phyloP scores from a whole-genome alignment of 2,113 vertebrate species.

The Burhinus bistriatus region DNA sequence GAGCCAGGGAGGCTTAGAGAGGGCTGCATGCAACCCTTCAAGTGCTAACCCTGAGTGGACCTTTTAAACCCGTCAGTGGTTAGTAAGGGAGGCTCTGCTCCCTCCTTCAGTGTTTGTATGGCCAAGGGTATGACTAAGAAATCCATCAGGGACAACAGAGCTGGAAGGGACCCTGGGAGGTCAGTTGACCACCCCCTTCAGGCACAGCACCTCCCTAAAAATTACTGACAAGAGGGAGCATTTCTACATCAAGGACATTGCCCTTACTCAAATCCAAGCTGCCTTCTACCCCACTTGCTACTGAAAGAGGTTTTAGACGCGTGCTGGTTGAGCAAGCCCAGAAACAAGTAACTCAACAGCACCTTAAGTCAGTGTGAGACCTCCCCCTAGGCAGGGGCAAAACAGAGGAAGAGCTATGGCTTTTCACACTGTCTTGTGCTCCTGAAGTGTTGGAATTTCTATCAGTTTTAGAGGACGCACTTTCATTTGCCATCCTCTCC shows the following conservation, averaged over 20 bases:
- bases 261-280: neutral
- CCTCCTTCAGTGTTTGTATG: neutral
- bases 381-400: neutral
- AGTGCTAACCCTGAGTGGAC: neutral
- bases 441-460: neutral
- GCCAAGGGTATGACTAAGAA: neutral
- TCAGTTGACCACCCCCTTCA: rapidly evolving
- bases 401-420: neutral
- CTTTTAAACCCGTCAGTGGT: neutral
- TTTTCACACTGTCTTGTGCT: neutral
- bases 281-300: neutral
- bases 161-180: neutral
- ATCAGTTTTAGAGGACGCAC: neutral
- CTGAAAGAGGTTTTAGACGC: neutral
- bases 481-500: neutral
- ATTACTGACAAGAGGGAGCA: neutral
- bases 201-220: neutral
- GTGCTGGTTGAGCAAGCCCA: neutral
- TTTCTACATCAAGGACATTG: neutral
- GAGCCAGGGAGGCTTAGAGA: neutral
- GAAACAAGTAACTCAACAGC: neutral
- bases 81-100: neutral
- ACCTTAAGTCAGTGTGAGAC: neutral
- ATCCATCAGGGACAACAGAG: neutral
- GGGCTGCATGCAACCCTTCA: neutral